A percentile compares a stretch with the other conserved stretches of the same genome.
Evolutionary conservation across 1,140 invertebrate genomes (phyloP).

Genomic region (Philotrypesis tridentata): DNA sequence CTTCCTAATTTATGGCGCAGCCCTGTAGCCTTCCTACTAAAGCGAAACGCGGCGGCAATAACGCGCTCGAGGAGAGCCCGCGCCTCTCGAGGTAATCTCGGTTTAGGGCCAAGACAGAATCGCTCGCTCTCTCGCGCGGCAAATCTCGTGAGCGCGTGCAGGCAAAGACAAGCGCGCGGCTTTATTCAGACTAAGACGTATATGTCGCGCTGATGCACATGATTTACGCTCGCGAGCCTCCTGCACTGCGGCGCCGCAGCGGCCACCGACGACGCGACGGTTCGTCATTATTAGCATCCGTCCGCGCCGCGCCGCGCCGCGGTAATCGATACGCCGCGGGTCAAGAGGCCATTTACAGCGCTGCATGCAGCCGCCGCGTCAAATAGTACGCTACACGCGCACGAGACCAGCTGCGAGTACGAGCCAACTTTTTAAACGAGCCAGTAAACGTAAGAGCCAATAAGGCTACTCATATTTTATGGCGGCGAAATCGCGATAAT

Average conservation of each 20-base stretch:
- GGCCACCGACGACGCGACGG: no score
- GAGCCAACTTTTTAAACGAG: no score
- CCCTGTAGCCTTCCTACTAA: constrained; percentile 51
- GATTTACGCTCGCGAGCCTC: no score
- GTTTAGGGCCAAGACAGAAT: constrained; percentile 56
- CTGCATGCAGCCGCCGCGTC: no score
- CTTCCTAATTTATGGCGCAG: constrained; percentile 40
- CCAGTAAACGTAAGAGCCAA: no score
- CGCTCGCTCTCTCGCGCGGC: constrained; percentile 41
- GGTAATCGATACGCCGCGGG: background rate
- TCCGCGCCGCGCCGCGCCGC: no score
- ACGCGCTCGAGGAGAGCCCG: constrained; percentile 57
- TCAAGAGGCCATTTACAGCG: background rate
- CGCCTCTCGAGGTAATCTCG: constrained; percentile 59
- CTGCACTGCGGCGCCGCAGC: no score
- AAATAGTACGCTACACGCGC: no score
- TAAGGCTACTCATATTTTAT: constrained; percentile 26
- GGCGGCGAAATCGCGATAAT: constrained; percentile 38
- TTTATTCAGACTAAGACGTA: background rate
- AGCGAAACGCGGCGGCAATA: constrained; percentile 62
- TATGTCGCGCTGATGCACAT: background rate
- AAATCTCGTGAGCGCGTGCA: background rate
- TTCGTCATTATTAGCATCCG: background rate
- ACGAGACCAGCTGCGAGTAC: no score
- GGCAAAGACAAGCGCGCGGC: background rate